Evolutionary conservation across 2,797 vertebrate genomes (phyloP).

Genomic region (Cyprinella venusta): DNA sequence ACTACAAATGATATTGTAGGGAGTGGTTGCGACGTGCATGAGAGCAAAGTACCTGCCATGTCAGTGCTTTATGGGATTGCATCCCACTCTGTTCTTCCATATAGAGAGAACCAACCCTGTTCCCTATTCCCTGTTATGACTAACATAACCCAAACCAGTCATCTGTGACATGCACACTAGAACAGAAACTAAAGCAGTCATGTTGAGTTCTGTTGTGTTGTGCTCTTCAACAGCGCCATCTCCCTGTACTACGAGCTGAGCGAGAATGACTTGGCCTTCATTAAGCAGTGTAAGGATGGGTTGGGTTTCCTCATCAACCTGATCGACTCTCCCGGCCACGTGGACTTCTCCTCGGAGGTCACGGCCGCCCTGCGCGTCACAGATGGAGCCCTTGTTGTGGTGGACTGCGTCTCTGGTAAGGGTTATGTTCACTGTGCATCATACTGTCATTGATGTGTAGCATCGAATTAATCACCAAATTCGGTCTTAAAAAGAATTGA

Average conservation of each 20-base stretch:
- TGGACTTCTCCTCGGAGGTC: constrained; percentile 97
- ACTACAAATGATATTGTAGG: not conserved
- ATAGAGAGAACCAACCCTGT: too few relatives aligned
- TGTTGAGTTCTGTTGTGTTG: not conserved
- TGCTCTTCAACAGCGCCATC: constrained; percentile 81
- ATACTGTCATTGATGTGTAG: not conserved
- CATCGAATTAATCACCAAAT: fast-evolving
- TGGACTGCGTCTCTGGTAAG: constrained; percentile 95
- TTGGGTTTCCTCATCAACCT: constrained; percentile 93
- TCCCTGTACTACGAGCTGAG: constrained; percentile 90
- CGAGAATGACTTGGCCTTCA: constrained; percentile 90
- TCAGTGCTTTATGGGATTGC: not conserved
- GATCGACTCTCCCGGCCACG: constrained; percentile 94
- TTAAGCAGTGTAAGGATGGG: constrained; percentile 93
- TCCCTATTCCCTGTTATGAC: not conserved
- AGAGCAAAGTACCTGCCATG: not conserved
- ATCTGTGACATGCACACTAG: not conserved
- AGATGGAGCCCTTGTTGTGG: constrained; percentile 93
- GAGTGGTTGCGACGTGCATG: not conserved
- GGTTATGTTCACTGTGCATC: not conserved
- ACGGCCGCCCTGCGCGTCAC: constrained; percentile 95
- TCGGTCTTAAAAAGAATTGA: not conserved
- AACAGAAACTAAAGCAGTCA: not conserved
- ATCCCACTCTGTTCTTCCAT: not conserved
- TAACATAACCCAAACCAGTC: not conserved